These are phyloP conservation scores for Conopomorpha cramerella DNA, from an alignment of 1,140 invertebrate species.

Conservation along the genomic window DNA sequence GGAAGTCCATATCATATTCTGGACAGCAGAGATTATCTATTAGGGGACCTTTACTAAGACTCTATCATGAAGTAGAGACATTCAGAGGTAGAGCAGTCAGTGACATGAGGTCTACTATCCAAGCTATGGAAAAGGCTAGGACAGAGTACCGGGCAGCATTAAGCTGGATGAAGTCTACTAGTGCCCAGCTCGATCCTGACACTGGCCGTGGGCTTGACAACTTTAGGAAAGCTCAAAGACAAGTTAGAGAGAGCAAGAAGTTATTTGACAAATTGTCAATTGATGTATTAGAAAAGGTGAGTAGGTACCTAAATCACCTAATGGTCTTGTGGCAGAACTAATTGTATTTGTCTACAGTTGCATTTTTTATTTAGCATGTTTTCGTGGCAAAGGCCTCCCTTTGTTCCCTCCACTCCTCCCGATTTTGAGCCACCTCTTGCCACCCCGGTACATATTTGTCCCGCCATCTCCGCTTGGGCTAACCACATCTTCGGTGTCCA, in stretches of 20 bases:
- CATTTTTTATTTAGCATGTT: too few relatives aligned
- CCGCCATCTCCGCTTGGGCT: too few relatives aligned
- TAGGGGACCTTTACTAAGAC: slow-evolving; percentile 81
- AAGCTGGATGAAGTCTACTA: slow-evolving; percentile 99
- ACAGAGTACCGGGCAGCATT: slow-evolving; percentile 96
- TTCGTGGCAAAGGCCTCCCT: too few relatives aligned
- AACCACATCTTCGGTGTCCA: too few relatives aligned
- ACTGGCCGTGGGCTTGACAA: slow-evolving; percentile 93
- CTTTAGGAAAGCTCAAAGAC: slow-evolving; percentile 87
- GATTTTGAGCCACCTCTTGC: too few relatives aligned
- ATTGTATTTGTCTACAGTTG: too few relatives aligned
- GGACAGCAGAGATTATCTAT: slow-evolving; percentile 91
- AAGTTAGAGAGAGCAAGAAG: slow-evolving; percentile 78
- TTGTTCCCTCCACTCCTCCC: too few relatives aligned
- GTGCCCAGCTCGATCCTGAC: slow-evolving; percentile 95
- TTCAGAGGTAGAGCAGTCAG: slow-evolving; percentile 92
- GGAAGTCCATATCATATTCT: slow-evolving; percentile 93
- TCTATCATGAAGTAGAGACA: slow-evolving; percentile 95
- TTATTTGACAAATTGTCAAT: slow-evolving; percentile 93
- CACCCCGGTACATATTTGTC: too few relatives aligned
- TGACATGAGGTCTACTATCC: slow-evolving; percentile 89
- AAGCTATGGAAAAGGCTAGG: slow-evolving; percentile 91
- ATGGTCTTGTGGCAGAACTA: too few relatives aligned
- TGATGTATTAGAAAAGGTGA: slow-evolving; percentile 93
- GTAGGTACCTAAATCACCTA: slow-evolving; percentile 4